Evolutionary conservation across 2,113 vertebrate species (phyloP), one percentile per base, ranked within the genome.

Genomic region (Proteles cristata): DNA sequence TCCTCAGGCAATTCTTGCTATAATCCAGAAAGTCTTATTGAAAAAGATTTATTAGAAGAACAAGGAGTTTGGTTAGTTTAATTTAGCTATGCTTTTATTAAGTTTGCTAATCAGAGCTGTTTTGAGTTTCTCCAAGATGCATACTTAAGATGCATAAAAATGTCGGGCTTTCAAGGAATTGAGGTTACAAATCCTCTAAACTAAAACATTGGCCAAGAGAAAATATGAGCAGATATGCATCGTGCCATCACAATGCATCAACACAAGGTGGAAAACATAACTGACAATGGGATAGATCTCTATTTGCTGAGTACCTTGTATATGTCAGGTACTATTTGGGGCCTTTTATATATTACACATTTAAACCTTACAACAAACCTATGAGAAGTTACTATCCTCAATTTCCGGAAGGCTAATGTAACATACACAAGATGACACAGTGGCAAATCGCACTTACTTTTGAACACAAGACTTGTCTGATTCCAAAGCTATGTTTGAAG

Each of bases 11-110:
- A 94, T 53, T 96, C 84, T 92, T 88, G 87, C 10, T 53, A 23
- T 66, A 96, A 69, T 95, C 55, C 53, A 90, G 21, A 74, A 83
- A 94, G 21, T 90, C 55, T 93, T 74, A 82, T 5, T 82, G 39
- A 69, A 95, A 71, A 31, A 83, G 10, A 82, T 48, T 83, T 91
- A 96, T 88, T 94, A 84, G 88, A 90, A 94, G 17, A 87, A 45
- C 19, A 83, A 74, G 10, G n/a, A 83, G 11, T 58, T 88, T 43
- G 11, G 25, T 92, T 90, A 21, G 23, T 68, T 94, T 91, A 53
- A 93, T 95, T 96, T 94, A 89, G 12, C 25, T 90, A 81, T 94
- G 83, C 28, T 76, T 80, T 90, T 94, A 90, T 92, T 96, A 96
- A 96, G 25, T 93, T 90, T 95, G 80, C 69, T 94, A 89, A 94